phyloP scores from a whole-genome alignment of 2,113 vertebrate species.

The Cavia porcellus region DNA sequence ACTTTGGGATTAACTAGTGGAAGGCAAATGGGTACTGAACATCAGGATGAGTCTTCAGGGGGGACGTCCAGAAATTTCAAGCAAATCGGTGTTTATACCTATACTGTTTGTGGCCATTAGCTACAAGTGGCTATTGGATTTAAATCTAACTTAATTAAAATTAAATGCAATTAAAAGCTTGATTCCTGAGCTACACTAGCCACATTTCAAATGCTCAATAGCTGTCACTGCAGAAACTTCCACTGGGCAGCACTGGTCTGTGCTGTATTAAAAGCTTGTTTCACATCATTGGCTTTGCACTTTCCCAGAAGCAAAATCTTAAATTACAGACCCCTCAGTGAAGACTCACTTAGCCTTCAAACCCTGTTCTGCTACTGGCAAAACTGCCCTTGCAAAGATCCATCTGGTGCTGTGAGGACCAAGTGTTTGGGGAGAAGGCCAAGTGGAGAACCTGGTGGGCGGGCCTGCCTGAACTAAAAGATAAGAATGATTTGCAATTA shows the following conservation, averaged over 20 bases:
- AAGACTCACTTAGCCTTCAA: neutral
- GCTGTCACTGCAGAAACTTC: neutral
- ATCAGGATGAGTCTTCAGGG: neutral
- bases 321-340: neutral
- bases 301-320: constrained; percentile 31
- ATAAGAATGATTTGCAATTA: constrained; percentile 50
- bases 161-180: constrained; percentile 26
- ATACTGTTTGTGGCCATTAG: neutral
- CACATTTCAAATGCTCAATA: constrained; percentile 6
- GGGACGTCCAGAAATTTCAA: neutral
- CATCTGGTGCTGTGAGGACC: neutral
- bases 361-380: neutral
- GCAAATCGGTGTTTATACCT: neutral
- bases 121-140: neutral
- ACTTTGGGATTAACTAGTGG: neutral
- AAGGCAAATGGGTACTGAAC: neutral
- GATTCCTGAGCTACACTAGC: neutral
- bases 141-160: constrained; percentile 50
- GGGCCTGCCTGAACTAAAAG: neutral
- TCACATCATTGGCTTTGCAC: neutral
- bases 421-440: constrained; percentile 18
- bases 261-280: neutral
- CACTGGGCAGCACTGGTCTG: neutral
- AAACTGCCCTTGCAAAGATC: neutral
- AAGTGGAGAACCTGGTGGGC: neutral